Percentiles rank a stretch among this genome's conserved stretches.
phyloP scores from a whole-genome alignment of 2,113 vertebrate genomes.

The Phylloscopus whistleri region DNA sequence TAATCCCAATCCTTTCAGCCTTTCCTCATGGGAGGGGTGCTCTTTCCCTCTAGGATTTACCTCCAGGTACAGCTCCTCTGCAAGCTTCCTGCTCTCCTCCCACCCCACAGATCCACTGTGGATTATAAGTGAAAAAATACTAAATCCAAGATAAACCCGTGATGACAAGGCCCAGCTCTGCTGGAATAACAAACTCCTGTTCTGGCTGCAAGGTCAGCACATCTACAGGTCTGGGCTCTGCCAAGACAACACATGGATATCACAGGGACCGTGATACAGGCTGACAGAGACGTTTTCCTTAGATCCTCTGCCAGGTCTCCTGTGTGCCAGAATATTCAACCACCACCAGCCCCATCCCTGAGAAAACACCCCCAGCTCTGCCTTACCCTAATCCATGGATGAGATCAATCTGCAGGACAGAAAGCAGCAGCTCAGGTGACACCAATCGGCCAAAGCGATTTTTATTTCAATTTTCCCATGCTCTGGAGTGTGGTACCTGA shows the following conservation, averaged over 20 bases:
- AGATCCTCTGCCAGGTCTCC: not conserved
- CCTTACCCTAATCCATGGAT: not conserved
- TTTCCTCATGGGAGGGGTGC: not conserved
- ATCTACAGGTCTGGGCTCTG: not conserved
- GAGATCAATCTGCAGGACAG: not conserved
- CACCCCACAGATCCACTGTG: not conserved
- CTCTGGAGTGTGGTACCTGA: not conserved
- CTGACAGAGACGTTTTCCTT: not conserved
- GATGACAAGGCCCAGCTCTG: not conserved
- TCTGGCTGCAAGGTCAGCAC: not conserved
- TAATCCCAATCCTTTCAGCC: not conserved
- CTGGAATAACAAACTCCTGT: not conserved
- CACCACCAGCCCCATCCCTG: not conserved
- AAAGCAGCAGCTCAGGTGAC: not conserved
- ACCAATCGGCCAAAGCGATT: not conserved
- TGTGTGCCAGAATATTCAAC: not conserved
- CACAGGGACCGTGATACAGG: not conserved
- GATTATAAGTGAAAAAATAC: not conserved
- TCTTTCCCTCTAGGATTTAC: not conserved
- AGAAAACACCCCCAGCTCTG: not conserved
- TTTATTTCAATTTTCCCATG: not conserved
- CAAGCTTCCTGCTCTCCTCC: not conserved
- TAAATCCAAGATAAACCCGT: not conserved
- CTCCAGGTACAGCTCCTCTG: not conserved
- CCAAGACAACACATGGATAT: slow-evolving; percentile 35